Base-by-base conservation (phyloP, 2,113 vertebrate genomes). In the Pygoscelis antarcticus region DNA sequence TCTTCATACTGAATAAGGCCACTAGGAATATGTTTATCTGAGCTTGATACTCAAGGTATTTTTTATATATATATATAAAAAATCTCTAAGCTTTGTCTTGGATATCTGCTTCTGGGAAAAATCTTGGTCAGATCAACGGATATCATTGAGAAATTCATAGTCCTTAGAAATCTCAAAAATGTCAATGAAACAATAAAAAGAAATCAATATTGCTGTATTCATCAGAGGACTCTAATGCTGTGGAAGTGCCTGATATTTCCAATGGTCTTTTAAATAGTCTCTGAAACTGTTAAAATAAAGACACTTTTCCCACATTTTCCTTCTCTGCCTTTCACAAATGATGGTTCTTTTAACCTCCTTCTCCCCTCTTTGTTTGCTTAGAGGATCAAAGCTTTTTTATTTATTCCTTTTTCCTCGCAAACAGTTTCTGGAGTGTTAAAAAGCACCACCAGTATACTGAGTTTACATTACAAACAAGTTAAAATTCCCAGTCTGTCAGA, bases 381-480 rank as follows among this genome's bases (percentile, higher is more conserved):
- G 86, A 95, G 89, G 96, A 97, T 97, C 89, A 97, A 97, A 91
- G 86, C 68, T 66, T 96, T 97, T 97, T 91, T 95, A 58, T 90
- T 88, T 93, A 80, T 91, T 95, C 91, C 66, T 93, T 75, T 88
- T 75, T 74, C 68, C 71, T 92, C 88, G 88, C 81, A 91, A 51
- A 47, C 81, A 97, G 49, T 84, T 91, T 96, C 70, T 91, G 90
- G 66, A 87, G 65, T 91, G 68, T 95, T 97, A 96, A 98, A 94
- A 96, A 96, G 30, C 76, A 92, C 74, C 87, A 96, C 87, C 81
- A 84, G 96, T 97, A 96, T 97, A 96, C 62, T 96, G 87, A 96
- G 97, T 98, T 97, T 98, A 97, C 94, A 95, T 98, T 98, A 96
- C 96, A 97, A 98, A 97, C 95, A 97, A 98, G 96, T 92, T 97